Evolutionary conservation across 2,113 vertebrate species (phyloP).

Genomic region (Mobula birostris): DNA sequence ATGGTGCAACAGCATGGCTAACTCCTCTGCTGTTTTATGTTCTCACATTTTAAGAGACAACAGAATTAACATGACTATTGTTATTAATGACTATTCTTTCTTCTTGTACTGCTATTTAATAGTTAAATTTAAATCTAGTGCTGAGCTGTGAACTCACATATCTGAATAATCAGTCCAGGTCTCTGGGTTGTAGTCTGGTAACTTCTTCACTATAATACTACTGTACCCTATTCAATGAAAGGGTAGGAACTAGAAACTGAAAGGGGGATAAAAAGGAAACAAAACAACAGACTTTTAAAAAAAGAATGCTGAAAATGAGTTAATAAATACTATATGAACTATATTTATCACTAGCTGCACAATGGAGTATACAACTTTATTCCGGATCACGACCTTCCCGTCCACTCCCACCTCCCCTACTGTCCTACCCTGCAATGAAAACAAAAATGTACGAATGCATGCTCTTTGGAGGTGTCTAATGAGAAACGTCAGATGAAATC

Average conservation of each 20-base stretch:
- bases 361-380: neutral
- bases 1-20: too few species aligned
- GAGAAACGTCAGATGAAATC: constrained; percentile 68
- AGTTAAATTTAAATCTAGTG: too few species aligned
- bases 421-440: neutral
- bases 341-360: neutral
- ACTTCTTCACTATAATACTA: too few species aligned
- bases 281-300: neutral
- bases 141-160: too few species aligned
- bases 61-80: too few species aligned
- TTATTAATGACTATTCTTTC: too few species aligned
- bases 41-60: too few species aligned
- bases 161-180: too few species aligned
- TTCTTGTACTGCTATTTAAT: too few species aligned
- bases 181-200: too few species aligned
- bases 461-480: constrained; percentile 60
- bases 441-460: constrained; percentile 40
- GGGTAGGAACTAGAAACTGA: neutral
- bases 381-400: neutral
- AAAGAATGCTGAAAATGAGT: neutral
- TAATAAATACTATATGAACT: constrained; percentile 2
- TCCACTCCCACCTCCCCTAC: too few species aligned
- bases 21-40: too few species aligned
- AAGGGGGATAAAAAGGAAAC: neutral
- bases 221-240: neutral